Base-by-base conservation (phyloP, 2,797 vertebrate genomes). In the Malacoraja senta region DNA sequence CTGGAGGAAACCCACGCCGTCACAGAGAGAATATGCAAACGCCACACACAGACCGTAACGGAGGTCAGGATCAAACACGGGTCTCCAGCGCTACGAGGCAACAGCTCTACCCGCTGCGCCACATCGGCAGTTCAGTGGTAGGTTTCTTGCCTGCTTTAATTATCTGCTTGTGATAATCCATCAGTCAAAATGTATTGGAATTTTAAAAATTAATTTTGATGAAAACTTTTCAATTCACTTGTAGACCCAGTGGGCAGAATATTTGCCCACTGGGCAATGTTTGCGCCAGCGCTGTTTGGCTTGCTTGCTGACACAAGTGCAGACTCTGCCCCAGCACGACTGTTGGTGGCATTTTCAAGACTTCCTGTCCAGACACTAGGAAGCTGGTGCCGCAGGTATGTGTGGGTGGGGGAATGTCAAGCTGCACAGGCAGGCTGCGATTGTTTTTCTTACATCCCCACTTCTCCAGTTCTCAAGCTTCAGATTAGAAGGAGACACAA, bases 351-450 rank as follows among this genome's bases (percentile, higher is more conserved):
- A 88, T 35, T 88, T 88, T 88, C 84, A 88, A 35, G 15, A 29
- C n/a, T 88, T 88, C 84, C 84, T 88, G 84, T 88, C 84, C 61
- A 88, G 84, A 88, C 83, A 86, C 84, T 65, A 68, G 84, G 84
- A 88, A 68, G 63, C 68, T 88, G 35, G n/a, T 26, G 32, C 68
- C 68, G 63, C 63, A 88, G 61, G 63, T 88, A 88, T 68, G 84
- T 88, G 63, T 88, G 63, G 83, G 84, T 17, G 32, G 63, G 84
- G 63, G 84, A 68, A 88, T 88, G 84, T 88, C 63, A 88, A 8
- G 61, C 63, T 35, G 84, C n/a, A 35, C n/a, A 68, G 83, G 83
- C 58, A 86, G 53, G 10, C 81, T 84, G 63, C 68, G 61, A 88
- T 32, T 65, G 61, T 7, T 58, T 68, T 65, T 21, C 44, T 21